These are phyloP conservation scores for Grammomys dolichurus DNA, from an alignment of 2,113 vertebrate species.

Conservation along the genomic window DNA sequence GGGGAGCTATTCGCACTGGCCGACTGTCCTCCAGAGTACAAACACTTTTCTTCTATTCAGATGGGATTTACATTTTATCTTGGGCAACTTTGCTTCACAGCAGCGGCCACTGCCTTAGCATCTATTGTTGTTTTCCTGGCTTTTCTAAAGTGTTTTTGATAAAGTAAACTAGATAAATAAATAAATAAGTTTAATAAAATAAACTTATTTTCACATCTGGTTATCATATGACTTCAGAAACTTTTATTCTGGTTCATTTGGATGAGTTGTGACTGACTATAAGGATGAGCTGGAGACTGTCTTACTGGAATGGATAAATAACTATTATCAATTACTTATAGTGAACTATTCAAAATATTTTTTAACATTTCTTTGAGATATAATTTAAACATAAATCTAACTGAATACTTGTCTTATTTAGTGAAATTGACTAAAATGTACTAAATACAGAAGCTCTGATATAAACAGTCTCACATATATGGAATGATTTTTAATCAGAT, in stretches of 20 bases:
- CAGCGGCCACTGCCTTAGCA: slow-evolving; percentile 10
- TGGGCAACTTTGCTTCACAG: slow-evolving; percentile 70
- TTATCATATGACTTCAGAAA: slow-evolving; percentile 64
- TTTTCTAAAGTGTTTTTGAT: slow-evolving; percentile 53
- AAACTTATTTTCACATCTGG: slow-evolving; percentile 57
- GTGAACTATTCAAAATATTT: not conserved
- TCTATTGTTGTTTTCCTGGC: slow-evolving; percentile 37
- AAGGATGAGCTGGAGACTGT: slow-evolving; percentile 51
- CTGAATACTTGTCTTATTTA: slow-evolving; percentile 40
- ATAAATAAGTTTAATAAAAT: too few relatives aligned
- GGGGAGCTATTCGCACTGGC: slow-evolving; percentile 67
- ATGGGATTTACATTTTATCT: slow-evolving; percentile 69
- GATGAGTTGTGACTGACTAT: slow-evolving; percentile 15
- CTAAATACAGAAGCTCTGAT: slow-evolving; percentile 74
- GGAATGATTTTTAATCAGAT: slow-evolving; percentile 83
- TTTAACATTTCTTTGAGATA: slow-evolving; percentile 53
- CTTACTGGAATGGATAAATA: slow-evolving; percentile 56
- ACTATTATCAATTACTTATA: slow-evolving; percentile 24
- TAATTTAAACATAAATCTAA: slow-evolving; percentile 59
- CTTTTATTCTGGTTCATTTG: slow-evolving; percentile 33
- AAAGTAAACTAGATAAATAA: slow-evolving; percentile 49
- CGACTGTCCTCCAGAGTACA: slow-evolving; percentile 76
- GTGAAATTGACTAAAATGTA: slow-evolving; percentile 62
- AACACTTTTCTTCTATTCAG: slow-evolving; percentile 77
- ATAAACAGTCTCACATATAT: slow-evolving; percentile 77